Base-by-base conservation (phyloP, 2,888 invertebrate genomes). In the Drosophila putrida region DNA sequence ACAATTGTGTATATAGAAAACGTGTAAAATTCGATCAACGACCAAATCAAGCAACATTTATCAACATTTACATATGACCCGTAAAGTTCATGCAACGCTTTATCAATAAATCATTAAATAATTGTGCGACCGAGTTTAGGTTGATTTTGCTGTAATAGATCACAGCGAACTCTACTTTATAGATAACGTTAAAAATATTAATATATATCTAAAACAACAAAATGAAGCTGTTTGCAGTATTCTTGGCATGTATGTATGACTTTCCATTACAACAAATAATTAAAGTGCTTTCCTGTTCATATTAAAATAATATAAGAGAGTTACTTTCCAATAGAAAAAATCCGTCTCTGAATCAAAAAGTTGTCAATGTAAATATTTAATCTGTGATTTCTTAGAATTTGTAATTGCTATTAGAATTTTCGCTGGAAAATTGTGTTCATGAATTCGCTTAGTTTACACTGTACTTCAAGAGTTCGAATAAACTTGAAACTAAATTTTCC, bases 221-320 rank as follows among this genome's bases (percentile, higher is more conserved):
- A 66, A 90, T 90, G 90, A 90, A 90, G 82, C 78, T 90, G 71
- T 70, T 90, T 75, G 80, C 88, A 77, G 71, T 90, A 75, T 83
- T 90, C 31, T 58, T 90, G 77, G 85, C 91, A 79, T 73, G 90
- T 90, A 81, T 27, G 91, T 90, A 74, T 13, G n/a, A 20, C 33
- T 28, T 20, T 27, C 1, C 35, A 28, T 6, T 15, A 9, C 13
- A 39, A 35, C 27, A 20, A 49, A 43, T 9, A 36, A 50, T 28
- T 33, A 28, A 33, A 51, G 4, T 8, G 3, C 6, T 31, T 6
- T 31, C 8, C 28, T 9, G 31, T 31, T 13, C 13, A n/a, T 27
- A 11, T 8, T 49, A 4, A 2, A 20, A 9, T 44, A 4, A n/a
- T 44, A 0, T 28, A 27, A 20, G 5, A 4, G 43, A 39, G 59